phyloP scores from a whole-genome alignment of 1,140 invertebrate genomes.

The Apis mellifera region DNA sequence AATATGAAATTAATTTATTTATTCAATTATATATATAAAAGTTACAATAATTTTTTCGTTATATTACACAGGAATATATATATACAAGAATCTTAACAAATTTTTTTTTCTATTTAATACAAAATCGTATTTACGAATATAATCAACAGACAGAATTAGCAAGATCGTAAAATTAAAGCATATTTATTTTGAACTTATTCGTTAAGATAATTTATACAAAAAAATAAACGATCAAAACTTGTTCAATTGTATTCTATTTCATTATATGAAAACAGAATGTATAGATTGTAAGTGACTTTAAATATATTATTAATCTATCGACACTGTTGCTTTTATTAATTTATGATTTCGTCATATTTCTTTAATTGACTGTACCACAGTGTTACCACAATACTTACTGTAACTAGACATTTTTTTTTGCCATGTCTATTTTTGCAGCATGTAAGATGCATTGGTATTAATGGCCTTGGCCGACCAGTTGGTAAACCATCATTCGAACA shows the following conservation, averaged over 20 bases:
- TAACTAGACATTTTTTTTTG: constrained; percentile 25
- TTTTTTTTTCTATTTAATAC: not conserved
- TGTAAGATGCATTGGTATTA: constrained; percentile 58
- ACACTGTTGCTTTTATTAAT: not conserved
- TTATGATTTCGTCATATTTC: not conserved
- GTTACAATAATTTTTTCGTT: not conserved
- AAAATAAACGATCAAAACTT: not conserved
- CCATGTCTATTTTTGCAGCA: not conserved
- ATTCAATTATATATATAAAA: rapidly evolving
- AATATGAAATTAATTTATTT: not conserved
- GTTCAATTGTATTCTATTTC: not conserved
- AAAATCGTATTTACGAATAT: not conserved
- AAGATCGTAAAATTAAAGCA: not conserved
- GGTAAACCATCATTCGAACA: constrained; percentile 70
- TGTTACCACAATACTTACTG: not conserved
- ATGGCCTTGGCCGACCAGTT: constrained; percentile 74
- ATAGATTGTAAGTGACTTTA: not conserved
- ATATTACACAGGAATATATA: not conserved
- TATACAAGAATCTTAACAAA: rapidly evolving
- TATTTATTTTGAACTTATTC: not conserved
- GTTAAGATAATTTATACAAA: not conserved
- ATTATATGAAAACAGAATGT: not conserved
- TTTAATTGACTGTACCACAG: not conserved
- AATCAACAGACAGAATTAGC: not conserved
- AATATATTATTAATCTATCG: not conserved